Evolutionary conservation across 2,888 invertebrate genomes (phyloP).

Genomic region (Lithophane socia): DNA sequence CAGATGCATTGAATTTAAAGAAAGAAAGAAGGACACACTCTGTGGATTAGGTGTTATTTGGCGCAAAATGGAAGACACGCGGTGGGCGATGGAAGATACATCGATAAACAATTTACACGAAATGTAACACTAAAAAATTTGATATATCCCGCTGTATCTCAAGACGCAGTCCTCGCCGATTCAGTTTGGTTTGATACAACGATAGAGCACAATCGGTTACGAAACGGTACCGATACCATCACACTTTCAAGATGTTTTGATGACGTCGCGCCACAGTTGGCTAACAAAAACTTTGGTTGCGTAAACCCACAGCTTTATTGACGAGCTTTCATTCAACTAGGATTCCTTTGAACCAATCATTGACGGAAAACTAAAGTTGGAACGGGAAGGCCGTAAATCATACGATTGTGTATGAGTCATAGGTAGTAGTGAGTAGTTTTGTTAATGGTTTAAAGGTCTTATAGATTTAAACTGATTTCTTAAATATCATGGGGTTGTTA

Average conservation of each 20-base stretch:
- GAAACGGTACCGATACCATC: conserved; percentile 84
- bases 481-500: no score
- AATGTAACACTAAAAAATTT: neutral
- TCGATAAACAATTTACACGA: neutral
- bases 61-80: neutral
- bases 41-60: neutral
- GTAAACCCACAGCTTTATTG: conserved; percentile 76
- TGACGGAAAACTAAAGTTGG: conserved; percentile 47
- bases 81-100: neutral
- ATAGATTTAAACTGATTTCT: neutral
- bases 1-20: neutral
- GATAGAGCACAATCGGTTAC: conserved; percentile 81
- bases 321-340: conserved; percentile 77
- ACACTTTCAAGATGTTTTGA: conserved; percentile 84
- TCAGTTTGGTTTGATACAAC: conserved; percentile 73
- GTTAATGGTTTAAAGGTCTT: neutral
- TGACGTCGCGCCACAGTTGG: conserved; percentile 76
- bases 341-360: conserved; percentile 56
- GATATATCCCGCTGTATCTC: conserved; percentile 38
- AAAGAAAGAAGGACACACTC: neutral
- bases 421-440: neutral
- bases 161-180: conserved; percentile 67
- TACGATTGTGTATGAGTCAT: conserved; percentile 14
- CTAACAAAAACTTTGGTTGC: conserved; percentile 82
- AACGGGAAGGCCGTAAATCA: conserved; percentile 38